Evolutionary conservation across 2,113 vertebrate genomes (phyloP), one percentile per base, ranked within the genome.

Genomic region (Pithys albifrons): DNA sequence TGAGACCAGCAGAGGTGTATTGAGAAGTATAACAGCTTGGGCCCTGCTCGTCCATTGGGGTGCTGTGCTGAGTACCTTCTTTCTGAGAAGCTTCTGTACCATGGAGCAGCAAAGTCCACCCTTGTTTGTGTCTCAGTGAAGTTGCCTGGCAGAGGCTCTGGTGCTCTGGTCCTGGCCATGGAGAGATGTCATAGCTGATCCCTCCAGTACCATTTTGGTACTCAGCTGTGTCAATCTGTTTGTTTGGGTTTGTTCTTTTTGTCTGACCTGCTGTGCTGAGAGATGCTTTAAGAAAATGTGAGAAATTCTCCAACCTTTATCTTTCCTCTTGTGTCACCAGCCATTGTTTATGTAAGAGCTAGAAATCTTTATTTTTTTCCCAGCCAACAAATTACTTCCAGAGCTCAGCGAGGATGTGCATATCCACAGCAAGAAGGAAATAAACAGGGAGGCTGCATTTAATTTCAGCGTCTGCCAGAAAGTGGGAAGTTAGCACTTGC

Each of bases 361-460:
- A 76, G 89, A 88, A 94, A 91, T 83, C 65, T 91, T 86, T 69
- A 54, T 82, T 95, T 95, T 93, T 94, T 83, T 19, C 51, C 85
- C 39, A 70, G 37, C 79, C 85, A 12, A 80, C 78, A 93, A 92
- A 94, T 96, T 90, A 83, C 72, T 95, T 95, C 95, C 93, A 93
- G 94, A 96, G 80, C 95, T 92, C 88, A 88, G 85, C 70, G 58
- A 92, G 73, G 96, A 78, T 41, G 46, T 72, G 54, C 79, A 43
- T 86, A 90, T 57, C 88, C 86, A 19, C 73, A 73, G 96, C 46
- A 31, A 93, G 96, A 89, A 75, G 95, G 91, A 92, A 89, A 91
- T 93, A 88, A 97, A 91, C 65, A 84, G 88, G 35, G 66, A 96
- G 86, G 80, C 93, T 81, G 86, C 33, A 7, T 94, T 95, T 94